phyloP scores from a whole-genome alignment of 2,113 vertebrate species.

The Spea multiplicata region DNA sequence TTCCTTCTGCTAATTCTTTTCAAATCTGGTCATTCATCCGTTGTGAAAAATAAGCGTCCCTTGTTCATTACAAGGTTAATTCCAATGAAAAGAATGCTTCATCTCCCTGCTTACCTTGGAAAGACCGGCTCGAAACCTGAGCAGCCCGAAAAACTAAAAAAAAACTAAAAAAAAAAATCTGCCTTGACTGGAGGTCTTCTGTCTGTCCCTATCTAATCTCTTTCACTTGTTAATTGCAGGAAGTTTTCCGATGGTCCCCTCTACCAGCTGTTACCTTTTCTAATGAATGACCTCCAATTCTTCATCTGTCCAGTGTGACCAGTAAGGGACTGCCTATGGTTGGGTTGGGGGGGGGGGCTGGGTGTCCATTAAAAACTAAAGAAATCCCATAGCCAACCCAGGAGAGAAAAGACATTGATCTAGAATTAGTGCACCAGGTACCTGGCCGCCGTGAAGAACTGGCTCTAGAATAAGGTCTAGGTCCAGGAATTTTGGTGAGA shows the following conservation, averaged over 20 bases:
- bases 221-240: slow-evolving; percentile 50
- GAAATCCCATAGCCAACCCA: background rate
- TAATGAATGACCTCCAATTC: slow-evolving; percentile 46
- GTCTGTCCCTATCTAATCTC: slow-evolving; percentile 47
- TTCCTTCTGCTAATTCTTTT: slow-evolving; percentile 44
- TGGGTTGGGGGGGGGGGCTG: background rate
- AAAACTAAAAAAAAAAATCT: background rate
- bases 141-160: slow-evolving; percentile 8
- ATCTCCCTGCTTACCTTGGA: slow-evolving; percentile 30
- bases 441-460: too few relatives aligned
- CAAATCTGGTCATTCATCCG: slow-evolving; percentile 31
- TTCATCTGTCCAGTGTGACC: background rate
- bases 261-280: slow-evolving; percentile 35
- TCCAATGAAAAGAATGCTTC: slow-evolving; percentile 37
- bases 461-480: too few relatives aligned
- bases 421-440: too few relatives aligned
- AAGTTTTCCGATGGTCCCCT: slow-evolving; percentile 23
- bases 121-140: slow-evolving; percentile 44
- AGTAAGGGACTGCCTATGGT: background rate
- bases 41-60: slow-evolving; percentile 23
- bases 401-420: background rate
- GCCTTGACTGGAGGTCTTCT: slow-evolving; percentile 41
- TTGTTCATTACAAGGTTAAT: slow-evolving; percentile 34
- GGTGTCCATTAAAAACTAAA: background rate
- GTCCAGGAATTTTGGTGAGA: too few relatives aligned